Conservation (phyloP, 1,140 invertebrate genomes). For the Hypothenemus hampei region DNA sequence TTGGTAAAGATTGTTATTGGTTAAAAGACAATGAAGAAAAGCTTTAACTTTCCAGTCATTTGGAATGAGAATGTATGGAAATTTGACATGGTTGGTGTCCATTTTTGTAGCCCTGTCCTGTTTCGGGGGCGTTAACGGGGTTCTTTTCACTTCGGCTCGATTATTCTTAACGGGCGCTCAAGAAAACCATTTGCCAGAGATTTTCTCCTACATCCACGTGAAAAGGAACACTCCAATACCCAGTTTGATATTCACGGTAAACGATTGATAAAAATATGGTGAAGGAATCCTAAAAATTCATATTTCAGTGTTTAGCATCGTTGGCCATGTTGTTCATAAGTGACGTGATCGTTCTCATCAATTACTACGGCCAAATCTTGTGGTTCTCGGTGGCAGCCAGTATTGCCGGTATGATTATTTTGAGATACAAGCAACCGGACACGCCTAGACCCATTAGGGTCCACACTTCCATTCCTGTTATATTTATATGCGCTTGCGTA, state of each 20-base stretch:
- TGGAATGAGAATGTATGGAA: conserved; percentile 71
- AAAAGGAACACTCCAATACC: conserved; percentile 75
- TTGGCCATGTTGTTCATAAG: conserved; percentile 66
- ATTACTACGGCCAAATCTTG: conserved; percentile 74
- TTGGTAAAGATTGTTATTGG: no score
- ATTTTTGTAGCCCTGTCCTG: conserved; percentile 82
- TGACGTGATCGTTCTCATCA: conserved; percentile 68
- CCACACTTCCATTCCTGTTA: conserved; percentile 69
- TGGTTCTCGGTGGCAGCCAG: conserved; percentile 74
- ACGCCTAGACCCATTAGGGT: conserved; percentile 77
- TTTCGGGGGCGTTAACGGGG: conserved; percentile 87
- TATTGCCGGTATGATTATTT: conserved; percentile 72
- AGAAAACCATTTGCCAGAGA: conserved; percentile 74
- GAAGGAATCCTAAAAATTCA: no score
- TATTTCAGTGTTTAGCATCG: conserved; percentile 64
- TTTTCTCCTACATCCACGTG: conserved; percentile 74
- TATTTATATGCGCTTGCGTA: conserved; percentile 77
- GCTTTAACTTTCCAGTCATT: conserved; percentile 68
- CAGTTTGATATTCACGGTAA: conserved; percentile 70
- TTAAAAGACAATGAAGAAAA: no score
- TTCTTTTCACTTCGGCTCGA: conserved; percentile 82
- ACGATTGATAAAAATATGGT: not conserved
- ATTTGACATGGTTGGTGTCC: conserved; percentile 75
- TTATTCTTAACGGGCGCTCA: conserved; percentile 73
- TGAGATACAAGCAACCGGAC: conserved; percentile 68